Evolutionary conservation across 2,888 invertebrate species (phyloP), one percentile per base, ranked within the genome.

Genomic region (Conops quadrifasciatus): DNA sequence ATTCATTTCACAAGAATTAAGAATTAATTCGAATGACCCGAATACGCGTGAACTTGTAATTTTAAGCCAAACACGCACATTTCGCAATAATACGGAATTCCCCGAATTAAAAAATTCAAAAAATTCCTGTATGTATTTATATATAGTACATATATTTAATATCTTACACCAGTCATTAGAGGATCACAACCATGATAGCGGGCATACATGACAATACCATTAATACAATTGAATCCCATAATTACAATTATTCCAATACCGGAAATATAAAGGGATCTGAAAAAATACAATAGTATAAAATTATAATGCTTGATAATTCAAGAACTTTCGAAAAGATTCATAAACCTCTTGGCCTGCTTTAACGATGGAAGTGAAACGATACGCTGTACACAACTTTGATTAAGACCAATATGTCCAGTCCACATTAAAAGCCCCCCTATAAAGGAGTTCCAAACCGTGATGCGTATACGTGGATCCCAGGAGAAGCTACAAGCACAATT

Each of bases 371-470:
- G 84, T 0, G 91, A 89, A 30, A 91, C 87, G 75, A 91, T 90
- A 71, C 92, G 87, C 79, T 93, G 93, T 0, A 93, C 91, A 88
- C 91, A 91, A 64, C 91, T 90, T 83, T 93, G 93, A 84, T 92
- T 91, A 21, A 91, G 88, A 7, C 91, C 88, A 78, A 91, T 89
- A 76, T 91, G 89, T 2, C 90, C 88, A 13, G 89, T 88, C 88
- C 90, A 90, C 77, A 90, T 88, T 16, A 88, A 82, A 72, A 89
- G 87, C 16, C 91, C 91, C 15, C 90, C 90, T 70, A 91, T 84
- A 19, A 90, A 79, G 30, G 90, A 88, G 51, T 89, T 88, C 89
- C 90, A 91, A 19, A 91, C 86, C 0, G 91, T 89, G 73, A 90
- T 89, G 56, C 92, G 87, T 60, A 88, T 88, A 63, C 89, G 89